Conservation (phyloP, 2,113 vertebrate species). For the Apodemus speciosus region DNA sequence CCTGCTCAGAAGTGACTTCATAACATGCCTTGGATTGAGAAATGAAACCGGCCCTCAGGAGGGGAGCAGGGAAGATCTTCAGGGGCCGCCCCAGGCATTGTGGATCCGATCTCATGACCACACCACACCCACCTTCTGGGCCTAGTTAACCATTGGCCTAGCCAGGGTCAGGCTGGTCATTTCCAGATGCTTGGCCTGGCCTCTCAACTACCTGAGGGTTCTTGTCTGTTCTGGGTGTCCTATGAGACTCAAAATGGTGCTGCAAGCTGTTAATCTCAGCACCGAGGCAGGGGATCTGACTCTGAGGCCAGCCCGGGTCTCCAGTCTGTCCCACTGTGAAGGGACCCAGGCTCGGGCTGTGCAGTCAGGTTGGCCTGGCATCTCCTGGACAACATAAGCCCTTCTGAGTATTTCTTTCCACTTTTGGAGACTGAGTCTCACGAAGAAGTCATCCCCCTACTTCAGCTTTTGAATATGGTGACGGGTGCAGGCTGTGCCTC, state of each 20-base stretch:
- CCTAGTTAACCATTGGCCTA: constrained; percentile 49
- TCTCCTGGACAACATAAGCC: neutral
- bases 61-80: neutral
- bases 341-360: neutral
- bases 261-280: neutral
- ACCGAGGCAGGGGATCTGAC: neutral
- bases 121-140: neutral
- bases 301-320: neutral
- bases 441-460: neutral
- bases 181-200: neutral
- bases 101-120: neutral
- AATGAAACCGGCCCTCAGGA: constrained; percentile 50
- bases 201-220: neutral
- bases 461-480: neutral
- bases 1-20: neutral
- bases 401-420: neutral
- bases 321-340: neutral
- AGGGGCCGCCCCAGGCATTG: neutral
- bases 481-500: neutral
- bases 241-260: neutral
- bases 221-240: neutral
- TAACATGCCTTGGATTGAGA: neutral
- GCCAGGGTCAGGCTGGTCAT: neutral
- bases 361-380: neutral
- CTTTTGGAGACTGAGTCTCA: neutral